Percentiles rank a stretch among this genome's conserved stretches.
Evolutionary conservation across 2,888 invertebrate genomes (phyloP).

Genomic region (Tetranychus piercei): DNA sequence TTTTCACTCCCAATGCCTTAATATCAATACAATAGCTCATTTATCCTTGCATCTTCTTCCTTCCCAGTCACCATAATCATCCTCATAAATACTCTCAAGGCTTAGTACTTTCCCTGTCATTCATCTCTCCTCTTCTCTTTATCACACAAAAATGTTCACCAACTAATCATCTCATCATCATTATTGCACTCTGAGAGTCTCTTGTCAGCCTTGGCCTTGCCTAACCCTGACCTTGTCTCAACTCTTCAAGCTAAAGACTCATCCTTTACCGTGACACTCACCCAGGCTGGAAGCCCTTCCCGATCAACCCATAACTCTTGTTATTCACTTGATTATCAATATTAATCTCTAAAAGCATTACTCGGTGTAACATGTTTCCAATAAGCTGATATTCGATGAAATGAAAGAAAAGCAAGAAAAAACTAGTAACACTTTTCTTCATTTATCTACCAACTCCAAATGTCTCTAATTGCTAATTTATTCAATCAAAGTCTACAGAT

Average conservation of each 20-base stretch:
- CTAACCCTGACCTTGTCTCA: not conserved
- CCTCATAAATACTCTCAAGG: not conserved
- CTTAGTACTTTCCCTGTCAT: not conserved
- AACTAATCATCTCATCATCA: not conserved
- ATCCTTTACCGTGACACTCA: not conserved
- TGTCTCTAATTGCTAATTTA: no score
- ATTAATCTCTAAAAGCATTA: not conserved
- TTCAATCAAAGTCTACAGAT: no score
- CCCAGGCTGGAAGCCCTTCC: not conserved
- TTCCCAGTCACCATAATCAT: not conserved
- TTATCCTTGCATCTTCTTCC: not conserved
- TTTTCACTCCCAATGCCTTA: not conserved
- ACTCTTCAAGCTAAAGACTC: not conserved
- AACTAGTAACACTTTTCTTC: not conserved
- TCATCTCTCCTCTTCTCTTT: not conserved
- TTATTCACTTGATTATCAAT: not conserved
- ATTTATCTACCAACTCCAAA: no score
- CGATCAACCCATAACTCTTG: not conserved
- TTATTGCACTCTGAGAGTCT: not conserved
- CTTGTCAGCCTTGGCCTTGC: not conserved
- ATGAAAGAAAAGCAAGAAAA: not conserved
- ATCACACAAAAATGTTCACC: not conserved
- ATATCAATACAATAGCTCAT: not conserved
- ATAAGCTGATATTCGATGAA: not conserved
- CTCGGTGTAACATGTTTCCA: not conserved